Evolutionary conservation across 2,113 vertebrate genomes (phyloP), one percentile per base, ranked within the genome.

Genomic region (Tetrao urogallus): DNA sequence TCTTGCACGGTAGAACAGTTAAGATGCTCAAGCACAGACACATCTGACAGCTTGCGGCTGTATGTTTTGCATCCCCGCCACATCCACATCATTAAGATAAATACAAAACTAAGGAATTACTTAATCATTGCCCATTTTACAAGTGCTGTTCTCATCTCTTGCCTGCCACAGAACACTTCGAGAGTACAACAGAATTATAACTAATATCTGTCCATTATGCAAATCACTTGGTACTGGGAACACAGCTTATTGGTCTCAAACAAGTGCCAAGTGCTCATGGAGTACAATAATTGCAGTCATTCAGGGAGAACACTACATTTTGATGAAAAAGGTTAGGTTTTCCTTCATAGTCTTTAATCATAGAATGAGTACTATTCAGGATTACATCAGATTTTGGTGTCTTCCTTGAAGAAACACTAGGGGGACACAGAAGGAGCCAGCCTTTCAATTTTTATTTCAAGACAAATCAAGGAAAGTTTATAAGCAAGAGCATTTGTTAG

Each of bases 161-260:
- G 47, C 60, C 85, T 89, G 75, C 72, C 75, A 69, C 69, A 22
- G 56, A 91, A 64, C 36, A 34, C 78, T 82, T 58, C 22, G 74
- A 64, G n/a, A 85, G 72, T 50, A 47, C 82, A 65, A 34, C 4
- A 83, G 85, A 74, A 83, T 81, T 47, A 79, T 52, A 74, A 43
- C 85, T 74, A 85, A 67, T 89, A 86, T 56, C 69, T 90, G 75
- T 48, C 75, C 76, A 81, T 92, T 91, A 88, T 86, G 69, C 30
- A 96, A 91, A 93, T 83, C 8, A 13, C 50, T 56, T 25, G 60
- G 32, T 63, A 47, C 42, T 7, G 2, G 76, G 72, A 94, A 52
- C 18, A 8, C 3, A 32, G 45, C 67, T 74, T 75, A 8, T 22
- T 58, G 40, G 54, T 30, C 32, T 89, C 38, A 56, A 56, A 43